Evolutionary conservation across 2,113 vertebrate species (phyloP), one percentile per base, ranked within the genome.

Genomic region (Amblyopsis rosae): DNA sequence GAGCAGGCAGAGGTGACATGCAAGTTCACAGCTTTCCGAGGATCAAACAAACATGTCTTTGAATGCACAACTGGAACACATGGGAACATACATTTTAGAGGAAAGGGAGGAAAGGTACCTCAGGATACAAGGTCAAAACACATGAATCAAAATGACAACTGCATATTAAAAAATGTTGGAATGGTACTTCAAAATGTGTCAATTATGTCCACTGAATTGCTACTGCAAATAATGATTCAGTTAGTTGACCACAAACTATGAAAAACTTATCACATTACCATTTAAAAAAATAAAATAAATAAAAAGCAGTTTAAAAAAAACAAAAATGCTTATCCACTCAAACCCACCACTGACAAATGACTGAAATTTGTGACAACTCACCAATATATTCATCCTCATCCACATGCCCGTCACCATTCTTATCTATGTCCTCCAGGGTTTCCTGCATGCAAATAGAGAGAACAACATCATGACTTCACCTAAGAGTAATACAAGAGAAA

Each of bases 391-490:
- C 97, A 7, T 98, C 96, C 83, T 98, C 95, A 88, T 98, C 97
- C 82, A 99, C 95, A 67, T 95, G 94, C 51, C 97, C 97, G 16
- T 99, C 96, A 17, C 79, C 90, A 0, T 99, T 96, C 92, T 95
- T 98, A 90, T 99, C 98, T 63, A 99, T 97, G 87, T 99, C 98
- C 87, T 98, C 97, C 87, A 99, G 88, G 0, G 98, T 99, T 94
- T 99, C 98, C 98, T 99, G 87, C 72, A 82, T 80, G 88, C 3
- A 86, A 61, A 79, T 73, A 3, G 50, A 77, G 72, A 56, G 73
- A 65, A 84, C 65, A 59, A 61, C 7, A 71, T 70, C 79, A 84
- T 84, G 82, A 73, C 70, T 81, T 75, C 76, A 47, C 32, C 70
- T 75, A 67, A 41, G 61, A 81, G 56, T 60, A 71, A 72, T 76